These are phyloP conservation scores for Donacobius atricapilla DNA, from an alignment of 2,113 vertebrate genomes.

Conservation along the genomic window DNA sequence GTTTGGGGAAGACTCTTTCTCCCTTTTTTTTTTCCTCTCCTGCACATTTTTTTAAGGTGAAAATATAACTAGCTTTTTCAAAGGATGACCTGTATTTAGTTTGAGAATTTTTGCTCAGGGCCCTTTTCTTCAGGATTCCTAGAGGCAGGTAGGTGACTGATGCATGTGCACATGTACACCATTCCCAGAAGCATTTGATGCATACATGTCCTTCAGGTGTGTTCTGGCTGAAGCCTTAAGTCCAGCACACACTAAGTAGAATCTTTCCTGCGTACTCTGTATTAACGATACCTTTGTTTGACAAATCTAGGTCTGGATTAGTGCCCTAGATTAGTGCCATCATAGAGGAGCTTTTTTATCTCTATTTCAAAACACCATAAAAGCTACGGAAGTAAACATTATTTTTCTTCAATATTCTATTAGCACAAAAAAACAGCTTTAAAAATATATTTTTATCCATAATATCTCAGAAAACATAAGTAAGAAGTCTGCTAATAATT, in stretches of 20 bases:
- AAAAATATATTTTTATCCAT: neutral
- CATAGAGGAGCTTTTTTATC: neutral
- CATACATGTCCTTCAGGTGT: rapidly evolving
- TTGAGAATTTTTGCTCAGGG: neutral
- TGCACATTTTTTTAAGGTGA: neutral
- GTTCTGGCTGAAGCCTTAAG: neutral
- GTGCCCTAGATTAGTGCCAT: neutral
- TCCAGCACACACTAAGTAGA: neutral
- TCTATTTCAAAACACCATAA: neutral
- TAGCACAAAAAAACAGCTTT: neutral
- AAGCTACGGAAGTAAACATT: neutral
- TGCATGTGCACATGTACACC: neutral
- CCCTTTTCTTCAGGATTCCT: neutral
- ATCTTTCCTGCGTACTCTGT: neutral
- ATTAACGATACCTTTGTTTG: neutral
- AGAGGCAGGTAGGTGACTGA: neutral
- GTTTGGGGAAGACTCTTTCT: neutral
- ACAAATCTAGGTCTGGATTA: neutral
- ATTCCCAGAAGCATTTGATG: neutral
- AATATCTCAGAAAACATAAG: neutral
- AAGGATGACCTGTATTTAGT: neutral
- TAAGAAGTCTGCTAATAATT: neutral
- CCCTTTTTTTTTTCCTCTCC: neutral
- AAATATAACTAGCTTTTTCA: neutral
- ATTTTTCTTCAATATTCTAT: neutral